Conservation (phyloP, 2,113 vertebrate genomes). For the Psilopogon haemacephalus region DNA sequence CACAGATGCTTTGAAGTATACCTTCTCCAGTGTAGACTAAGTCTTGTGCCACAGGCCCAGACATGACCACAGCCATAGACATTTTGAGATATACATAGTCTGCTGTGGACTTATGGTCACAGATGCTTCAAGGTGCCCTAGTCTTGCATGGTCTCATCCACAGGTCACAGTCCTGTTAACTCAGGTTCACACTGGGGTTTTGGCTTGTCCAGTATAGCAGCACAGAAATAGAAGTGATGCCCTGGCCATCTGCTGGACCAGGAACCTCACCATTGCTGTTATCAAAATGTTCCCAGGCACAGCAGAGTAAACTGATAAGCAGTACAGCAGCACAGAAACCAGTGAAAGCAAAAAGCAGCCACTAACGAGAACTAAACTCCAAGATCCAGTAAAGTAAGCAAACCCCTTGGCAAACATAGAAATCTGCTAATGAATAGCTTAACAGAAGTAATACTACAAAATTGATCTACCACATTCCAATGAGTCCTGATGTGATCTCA, state of each 20-base stretch:
- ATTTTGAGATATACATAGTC: neutral
- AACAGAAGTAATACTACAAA: neutral
- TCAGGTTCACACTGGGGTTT: neutral
- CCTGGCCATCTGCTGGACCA: neutral
- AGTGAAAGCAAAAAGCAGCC: neutral
- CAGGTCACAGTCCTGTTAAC: neutral
- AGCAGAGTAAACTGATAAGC: neutral
- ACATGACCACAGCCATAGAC: neutral
- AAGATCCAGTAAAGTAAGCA: neutral
- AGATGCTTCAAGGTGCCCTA: neutral
- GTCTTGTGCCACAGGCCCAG: neutral
- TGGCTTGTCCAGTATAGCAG: neutral
- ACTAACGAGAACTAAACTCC: neutral
- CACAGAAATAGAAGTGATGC: neutral
- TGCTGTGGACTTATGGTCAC: neutral
- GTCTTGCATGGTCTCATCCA: neutral
- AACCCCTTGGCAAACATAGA: neutral
- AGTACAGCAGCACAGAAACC: neutral
- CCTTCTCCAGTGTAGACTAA: neutral
- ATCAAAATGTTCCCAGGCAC: neutral
- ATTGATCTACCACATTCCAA: neutral
- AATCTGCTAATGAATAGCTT: neutral
- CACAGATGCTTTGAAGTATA: no score
- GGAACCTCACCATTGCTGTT: neutral
- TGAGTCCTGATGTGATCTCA: neutral